phyloP scores from a whole-genome alignment of 2,797 vertebrate species.

The Eulemur albifrons region DNA sequence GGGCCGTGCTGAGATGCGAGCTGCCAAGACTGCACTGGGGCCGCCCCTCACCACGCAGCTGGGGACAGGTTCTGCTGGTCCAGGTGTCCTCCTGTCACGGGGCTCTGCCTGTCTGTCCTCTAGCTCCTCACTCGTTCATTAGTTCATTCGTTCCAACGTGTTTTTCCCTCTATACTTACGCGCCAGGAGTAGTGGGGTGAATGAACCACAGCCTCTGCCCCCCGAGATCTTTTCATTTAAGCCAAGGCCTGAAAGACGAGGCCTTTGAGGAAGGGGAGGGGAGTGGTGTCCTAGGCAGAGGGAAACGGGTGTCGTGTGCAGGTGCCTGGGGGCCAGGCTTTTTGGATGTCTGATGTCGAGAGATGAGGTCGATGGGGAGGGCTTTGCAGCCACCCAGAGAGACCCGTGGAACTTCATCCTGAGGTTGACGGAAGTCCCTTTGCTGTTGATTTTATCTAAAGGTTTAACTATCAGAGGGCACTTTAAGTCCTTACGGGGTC shows the following conservation, averaged over 20 bases:
- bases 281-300: not conserved
- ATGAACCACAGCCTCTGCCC: not conserved
- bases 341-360: too few species aligned
- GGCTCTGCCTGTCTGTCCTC: not conserved
- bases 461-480: not conserved
- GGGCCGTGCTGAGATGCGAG: too few species aligned
- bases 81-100: rapidly evolving
- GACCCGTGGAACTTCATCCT: not conserved
- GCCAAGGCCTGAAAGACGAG: not conserved
- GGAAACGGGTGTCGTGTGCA: not conserved
- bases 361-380: not conserved
- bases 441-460: not conserved
- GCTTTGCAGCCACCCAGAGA: not conserved
- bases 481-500: not conserved
- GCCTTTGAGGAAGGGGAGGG: not conserved
- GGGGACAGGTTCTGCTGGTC: not conserved
- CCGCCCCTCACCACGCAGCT: not conserved
- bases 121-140: not conserved
- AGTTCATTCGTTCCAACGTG: rapidly evolving
- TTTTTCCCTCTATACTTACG: not conserved
- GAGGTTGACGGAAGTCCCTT: not conserved
- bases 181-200: not conserved
- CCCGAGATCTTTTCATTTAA: not conserved
- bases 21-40: too few species aligned
- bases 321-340: not conserved